Conservation (phyloP, 2,797 vertebrate species). For the Alauda arvensis region DNA sequence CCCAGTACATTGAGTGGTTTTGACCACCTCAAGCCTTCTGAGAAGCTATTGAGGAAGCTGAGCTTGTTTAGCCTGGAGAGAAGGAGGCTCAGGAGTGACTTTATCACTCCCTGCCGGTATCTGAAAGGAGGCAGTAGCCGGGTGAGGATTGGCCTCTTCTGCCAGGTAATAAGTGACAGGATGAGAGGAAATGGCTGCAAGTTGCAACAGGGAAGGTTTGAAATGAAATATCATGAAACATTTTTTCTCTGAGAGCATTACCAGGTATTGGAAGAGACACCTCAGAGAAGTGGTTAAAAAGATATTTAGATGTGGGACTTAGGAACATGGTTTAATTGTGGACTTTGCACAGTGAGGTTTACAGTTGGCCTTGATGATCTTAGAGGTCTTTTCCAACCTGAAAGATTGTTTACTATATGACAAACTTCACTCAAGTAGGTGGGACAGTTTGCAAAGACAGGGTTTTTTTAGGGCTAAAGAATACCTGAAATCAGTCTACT, state of each 20-base stretch:
- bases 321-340: accelerated
- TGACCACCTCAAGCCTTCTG: neutral
- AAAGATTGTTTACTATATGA: neutral
- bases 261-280: neutral
- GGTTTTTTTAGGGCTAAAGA: neutral
- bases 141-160: neutral
- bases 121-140: neutral
- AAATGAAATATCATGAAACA: neutral
- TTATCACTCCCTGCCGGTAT: neutral
- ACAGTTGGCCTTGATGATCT: neutral
- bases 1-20: neutral
- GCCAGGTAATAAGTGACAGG: neutral
- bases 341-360: neutral
- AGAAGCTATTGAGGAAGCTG: neutral
- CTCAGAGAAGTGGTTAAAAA: neutral
- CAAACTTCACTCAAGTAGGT: neutral
- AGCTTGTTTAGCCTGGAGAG: neutral
- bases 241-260: neutral
- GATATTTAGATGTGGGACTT: neutral
- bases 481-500: neutral
- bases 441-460: neutral
- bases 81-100: neutral
- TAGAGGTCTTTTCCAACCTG: neutral
- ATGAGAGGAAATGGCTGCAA: neutral
- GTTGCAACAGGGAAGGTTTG: neutral